These are phyloP conservation scores for Philotrypesis tridentata DNA, from an alignment of 1,140 invertebrate species.

Conservation along the genomic window DNA sequence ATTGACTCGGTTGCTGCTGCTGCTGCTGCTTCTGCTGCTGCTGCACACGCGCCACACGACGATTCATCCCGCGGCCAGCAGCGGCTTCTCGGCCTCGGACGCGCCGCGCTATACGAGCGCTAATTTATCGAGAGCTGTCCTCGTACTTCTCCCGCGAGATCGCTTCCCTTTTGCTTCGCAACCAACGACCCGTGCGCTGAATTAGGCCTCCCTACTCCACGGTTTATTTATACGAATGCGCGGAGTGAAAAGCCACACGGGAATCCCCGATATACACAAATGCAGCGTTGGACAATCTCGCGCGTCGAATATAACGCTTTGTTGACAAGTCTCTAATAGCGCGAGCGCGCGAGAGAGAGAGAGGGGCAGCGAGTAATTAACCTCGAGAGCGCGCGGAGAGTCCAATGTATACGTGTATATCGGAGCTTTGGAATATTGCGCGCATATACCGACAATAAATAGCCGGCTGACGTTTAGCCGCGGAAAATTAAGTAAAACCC, in stretches of 20 bases:
- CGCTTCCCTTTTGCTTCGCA: too few species aligned
- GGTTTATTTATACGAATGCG: too few species aligned
- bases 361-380: too few species aligned
- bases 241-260: too few species aligned
- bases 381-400: neutral
- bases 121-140: slow-evolving; percentile 14
- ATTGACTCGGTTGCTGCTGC: slow-evolving; percentile 26
- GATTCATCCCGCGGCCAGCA: too few species aligned
- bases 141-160: neutral
- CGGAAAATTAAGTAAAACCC: neutral
- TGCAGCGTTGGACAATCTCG: too few species aligned
- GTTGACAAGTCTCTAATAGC: neutral
- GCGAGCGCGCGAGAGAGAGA: too few species aligned
- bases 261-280: too few species aligned
- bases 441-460: neutral
- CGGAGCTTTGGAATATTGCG: neutral
- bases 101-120: neutral
- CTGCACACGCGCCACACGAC: too few species aligned
- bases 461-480: neutral
- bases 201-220: too few species aligned
- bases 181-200: too few species aligned
- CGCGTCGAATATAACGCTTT: neutral
- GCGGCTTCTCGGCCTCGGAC: neutral
- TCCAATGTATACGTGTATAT: too few species aligned
- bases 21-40: neutral